Conservation (phyloP, 2,113 vertebrate species). For the Mormyrus iriodes region DNA sequence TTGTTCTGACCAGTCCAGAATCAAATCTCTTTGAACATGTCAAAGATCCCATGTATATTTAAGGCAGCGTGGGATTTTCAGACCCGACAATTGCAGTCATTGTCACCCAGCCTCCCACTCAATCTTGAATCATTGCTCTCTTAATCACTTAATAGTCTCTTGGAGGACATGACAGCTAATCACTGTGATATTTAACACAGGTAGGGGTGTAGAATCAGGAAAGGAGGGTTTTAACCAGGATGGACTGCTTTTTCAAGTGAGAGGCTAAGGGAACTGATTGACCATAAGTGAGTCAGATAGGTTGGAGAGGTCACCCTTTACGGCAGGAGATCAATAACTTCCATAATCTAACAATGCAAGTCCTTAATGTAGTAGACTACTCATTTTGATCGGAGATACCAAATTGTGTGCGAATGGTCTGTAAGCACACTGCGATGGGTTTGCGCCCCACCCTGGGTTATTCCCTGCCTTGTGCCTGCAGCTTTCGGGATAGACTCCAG, state of each 20-base stretch:
- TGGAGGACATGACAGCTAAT: not conserved
- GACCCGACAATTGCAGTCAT: not conserved
- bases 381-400: not conserved
- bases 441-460: not conserved
- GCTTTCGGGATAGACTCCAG: not conserved
- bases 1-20: not conserved
- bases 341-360: not conserved
- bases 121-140: not conserved
- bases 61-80: not conserved
- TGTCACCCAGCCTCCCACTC: conserved; percentile 4
- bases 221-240: not conserved
- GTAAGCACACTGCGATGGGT: too few species aligned
- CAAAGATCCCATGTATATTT: not conserved
- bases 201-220: not conserved
- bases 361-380: not conserved
- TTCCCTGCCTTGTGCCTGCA: not conserved
- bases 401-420: too few species aligned
- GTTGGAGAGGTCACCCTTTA: not conserved
- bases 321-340: not conserved
- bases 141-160: conserved; percentile 10
- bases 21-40: not conserved
- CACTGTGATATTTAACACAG: conserved; percentile 1
- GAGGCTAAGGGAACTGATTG: not conserved
- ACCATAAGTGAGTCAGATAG: not conserved
- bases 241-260: not conserved